phyloP scores from a whole-genome alignment of 2,888 invertebrate species.

The Platerodrilus igneus region DNA sequence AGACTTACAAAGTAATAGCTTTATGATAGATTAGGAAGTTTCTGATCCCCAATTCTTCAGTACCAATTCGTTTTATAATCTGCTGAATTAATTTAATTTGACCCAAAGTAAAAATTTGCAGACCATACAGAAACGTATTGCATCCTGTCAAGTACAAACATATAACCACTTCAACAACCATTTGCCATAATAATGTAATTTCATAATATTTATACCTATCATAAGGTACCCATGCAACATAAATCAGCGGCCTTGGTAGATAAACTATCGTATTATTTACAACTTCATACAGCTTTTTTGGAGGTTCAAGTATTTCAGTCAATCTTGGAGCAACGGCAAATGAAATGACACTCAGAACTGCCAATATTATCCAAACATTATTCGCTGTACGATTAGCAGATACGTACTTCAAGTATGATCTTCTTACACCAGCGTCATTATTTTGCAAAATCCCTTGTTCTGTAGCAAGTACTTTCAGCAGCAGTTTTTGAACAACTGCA shows the following conservation, averaged over 20 bases:
- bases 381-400: background rate
- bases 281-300: background rate
- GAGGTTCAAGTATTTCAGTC: background rate
- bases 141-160: conserved; percentile 19
- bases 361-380: background rate
- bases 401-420: background rate
- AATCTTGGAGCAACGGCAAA: conserved; percentile 3
- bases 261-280: conserved; percentile 3
- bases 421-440: background rate
- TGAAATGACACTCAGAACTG: background rate
- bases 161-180: conserved; percentile 19
- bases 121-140: conserved; percentile 21
- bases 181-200: conserved; percentile 16
- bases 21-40: conserved; percentile 2
- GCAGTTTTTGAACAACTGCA: background rate
- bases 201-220: conserved; percentile 25
- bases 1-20: conserved; percentile 6
- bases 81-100: conserved; percentile 26
- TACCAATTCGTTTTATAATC: conserved; percentile 9
- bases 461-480: conserved; percentile 2
- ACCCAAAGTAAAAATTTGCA: conserved; percentile 26
- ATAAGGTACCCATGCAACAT: conserved; percentile 29
- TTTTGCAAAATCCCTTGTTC: conserved; percentile 5
- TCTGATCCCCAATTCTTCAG: background rate
- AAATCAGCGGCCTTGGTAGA: background rate